Evolutionary conservation across 2,797 vertebrate species (phyloP).

Genomic region (Ficedula albicollis): DNA sequence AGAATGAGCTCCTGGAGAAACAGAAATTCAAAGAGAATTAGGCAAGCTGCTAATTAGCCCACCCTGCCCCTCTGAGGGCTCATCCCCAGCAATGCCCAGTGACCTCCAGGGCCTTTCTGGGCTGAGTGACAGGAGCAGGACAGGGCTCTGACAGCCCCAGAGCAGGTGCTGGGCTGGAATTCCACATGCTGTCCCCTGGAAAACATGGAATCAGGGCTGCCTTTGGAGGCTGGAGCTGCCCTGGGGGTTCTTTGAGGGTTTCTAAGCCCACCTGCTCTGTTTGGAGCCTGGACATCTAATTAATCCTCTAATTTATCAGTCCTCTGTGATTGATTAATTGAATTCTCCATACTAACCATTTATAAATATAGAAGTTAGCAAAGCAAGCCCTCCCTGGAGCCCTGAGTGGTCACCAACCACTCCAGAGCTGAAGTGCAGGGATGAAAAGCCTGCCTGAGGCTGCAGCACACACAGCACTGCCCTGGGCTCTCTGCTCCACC

Average conservation of each 20-base stretch:
- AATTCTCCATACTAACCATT: neutral
- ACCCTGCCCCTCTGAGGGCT: neutral
- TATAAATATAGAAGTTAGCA: neutral
- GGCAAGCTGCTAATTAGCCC: neutral
- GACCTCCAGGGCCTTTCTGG: neutral
- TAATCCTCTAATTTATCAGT: neutral
- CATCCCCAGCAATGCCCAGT: neutral
- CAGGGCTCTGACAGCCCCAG: neutral
- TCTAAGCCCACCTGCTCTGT: neutral
- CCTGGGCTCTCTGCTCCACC: neutral
- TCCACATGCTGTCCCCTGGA: neutral
- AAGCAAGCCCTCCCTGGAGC: neutral
- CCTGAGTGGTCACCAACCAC: neutral
- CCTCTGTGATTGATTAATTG: neutral
- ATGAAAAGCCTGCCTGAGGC: neutral
- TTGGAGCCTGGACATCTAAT: neutral
- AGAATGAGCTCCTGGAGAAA: neutral
- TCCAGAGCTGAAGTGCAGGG: neutral
- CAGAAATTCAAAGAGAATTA: neutral
- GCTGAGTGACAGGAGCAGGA: slow-evolving; percentile 28
- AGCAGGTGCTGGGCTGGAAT: neutral
- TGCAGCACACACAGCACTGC: neutral
- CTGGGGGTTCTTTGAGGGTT: fast-evolving
- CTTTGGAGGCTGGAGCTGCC: neutral
- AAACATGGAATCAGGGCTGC: neutral